phyloP scores from a whole-genome alignment of 2,888 invertebrate genomes.

The Cephus pygmeus region DNA sequence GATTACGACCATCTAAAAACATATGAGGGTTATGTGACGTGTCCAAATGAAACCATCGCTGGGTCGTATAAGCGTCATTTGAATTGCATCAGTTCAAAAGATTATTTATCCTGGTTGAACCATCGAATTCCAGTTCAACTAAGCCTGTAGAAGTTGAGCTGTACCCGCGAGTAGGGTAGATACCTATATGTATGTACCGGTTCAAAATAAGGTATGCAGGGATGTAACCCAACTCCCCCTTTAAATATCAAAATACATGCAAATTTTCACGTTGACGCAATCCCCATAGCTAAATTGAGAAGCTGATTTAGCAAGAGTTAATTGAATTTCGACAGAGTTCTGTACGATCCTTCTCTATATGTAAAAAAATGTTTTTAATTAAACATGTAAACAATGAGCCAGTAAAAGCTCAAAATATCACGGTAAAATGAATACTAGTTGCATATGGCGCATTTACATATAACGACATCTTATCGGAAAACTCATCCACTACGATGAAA shows the following conservation, averaged over 20 bases:
- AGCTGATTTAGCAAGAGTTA: conserved; percentile 32
- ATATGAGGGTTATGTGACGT: background rate
- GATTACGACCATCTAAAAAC: background rate
- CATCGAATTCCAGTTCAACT: conserved; percentile 18
- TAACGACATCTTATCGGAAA: background rate
- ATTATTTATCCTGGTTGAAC: conserved; percentile 19
- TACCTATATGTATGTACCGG: background rate
- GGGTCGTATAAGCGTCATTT: conserved; percentile 10
- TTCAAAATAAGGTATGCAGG: conserved; percentile 3
- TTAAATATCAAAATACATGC: conserved; percentile 37
- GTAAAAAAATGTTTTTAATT: background rate
- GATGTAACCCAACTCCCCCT: conserved; percentile 20
- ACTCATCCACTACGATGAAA: background rate
- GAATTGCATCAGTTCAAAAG: conserved; percentile 23
- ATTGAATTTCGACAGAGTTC: conserved; percentile 29
- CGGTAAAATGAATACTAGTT: background rate
- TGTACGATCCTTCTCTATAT: background rate
- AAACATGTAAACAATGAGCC: background rate
- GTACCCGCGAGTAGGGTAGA: background rate
- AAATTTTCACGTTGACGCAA: conserved; percentile 22
- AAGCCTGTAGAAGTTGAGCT: conserved; percentile 15
- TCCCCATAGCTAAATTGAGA: conserved; percentile 27
- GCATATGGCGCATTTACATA: background rate
- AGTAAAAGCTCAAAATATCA: background rate
- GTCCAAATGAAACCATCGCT: background rate